A percentile compares a stretch with the other conserved stretches of the same genome.
phyloP scores from a whole-genome alignment of 2,113 vertebrate species.

The Eptatretus burgeri region DNA sequence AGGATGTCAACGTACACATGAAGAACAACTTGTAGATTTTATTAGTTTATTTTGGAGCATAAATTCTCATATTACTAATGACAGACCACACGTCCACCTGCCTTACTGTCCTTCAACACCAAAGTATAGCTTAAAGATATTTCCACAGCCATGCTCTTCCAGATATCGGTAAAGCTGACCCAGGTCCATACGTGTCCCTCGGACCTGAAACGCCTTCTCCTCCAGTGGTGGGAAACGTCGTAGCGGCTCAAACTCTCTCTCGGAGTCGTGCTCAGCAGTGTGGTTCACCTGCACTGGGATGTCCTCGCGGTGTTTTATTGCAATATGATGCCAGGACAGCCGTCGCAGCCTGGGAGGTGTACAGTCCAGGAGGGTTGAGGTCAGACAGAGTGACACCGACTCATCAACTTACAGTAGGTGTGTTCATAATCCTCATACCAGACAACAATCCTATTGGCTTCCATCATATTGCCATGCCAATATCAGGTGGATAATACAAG shows the following conservation, averaged over 20 bases:
- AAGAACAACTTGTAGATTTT: no score
- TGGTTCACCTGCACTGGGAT: constrained; percentile 20
- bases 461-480: no score
- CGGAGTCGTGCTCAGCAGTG: constrained; percentile 8
- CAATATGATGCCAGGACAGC: constrained; percentile 79
- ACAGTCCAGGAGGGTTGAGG: no score
- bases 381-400: no score
- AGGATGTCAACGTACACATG: no score
- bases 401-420: no score
- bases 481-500: no score
- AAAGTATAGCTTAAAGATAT: constrained; percentile 54
- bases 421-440: no score
- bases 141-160: constrained; percentile 36
- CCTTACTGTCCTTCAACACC: constrained; percentile 25
- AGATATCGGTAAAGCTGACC: constrained; percentile 72
- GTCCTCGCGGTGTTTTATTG: constrained; percentile 75
- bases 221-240: constrained; percentile 36
- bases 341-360: constrained; percentile 33
- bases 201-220: constrained; percentile 50
- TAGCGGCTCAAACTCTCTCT: constrained; percentile 10
- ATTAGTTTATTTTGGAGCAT: no score
- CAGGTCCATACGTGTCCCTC: constrained; percentile 79
- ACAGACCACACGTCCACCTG: not conserved
- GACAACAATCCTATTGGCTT: no score
- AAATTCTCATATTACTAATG: no score